Percentiles rank a stretch among this genome's conserved stretches.
These are phyloP conservation scores for Myanophis thanlyinensis DNA, from an alignment of 2,113 vertebrate species.

Conservation along the genomic window DNA sequence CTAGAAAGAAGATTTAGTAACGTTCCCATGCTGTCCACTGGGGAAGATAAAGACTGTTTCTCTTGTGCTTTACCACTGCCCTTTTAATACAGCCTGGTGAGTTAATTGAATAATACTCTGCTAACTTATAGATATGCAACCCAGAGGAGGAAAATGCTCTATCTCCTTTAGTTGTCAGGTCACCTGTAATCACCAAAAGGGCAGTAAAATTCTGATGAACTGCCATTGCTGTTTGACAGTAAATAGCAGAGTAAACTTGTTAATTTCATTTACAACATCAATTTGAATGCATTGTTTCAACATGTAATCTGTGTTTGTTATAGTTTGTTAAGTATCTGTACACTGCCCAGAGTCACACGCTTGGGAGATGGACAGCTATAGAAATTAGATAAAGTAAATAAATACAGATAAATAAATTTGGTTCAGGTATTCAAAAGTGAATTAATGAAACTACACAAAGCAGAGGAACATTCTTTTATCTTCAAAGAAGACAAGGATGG, in stretches of 20 bases:
- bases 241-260: not conserved
- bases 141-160: not conserved
- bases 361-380: not conserved
- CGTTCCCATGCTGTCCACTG: not conserved
- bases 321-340: not conserved
- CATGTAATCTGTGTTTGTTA: not conserved
- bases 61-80: not conserved
- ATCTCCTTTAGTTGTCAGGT: not conserved
- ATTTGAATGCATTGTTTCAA: not conserved
- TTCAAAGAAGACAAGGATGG: not conserved
- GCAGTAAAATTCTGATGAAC: not conserved
- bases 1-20: not conserved
- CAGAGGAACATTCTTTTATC: not conserved
- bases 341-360: not conserved
- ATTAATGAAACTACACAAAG: not conserved
- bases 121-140: not conserved
- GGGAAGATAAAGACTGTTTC: not conserved
- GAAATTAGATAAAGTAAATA: not conserved
- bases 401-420: not conserved
- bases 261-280: not conserved
- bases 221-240: not conserved
- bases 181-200: not conserved
- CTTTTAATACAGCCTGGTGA: not conserved
- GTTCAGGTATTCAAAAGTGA: not conserved
- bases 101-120: not conserved